Evolutionary conservation across 2,797 vertebrate genomes (phyloP).

Genomic region (Anas acuta): DNA sequence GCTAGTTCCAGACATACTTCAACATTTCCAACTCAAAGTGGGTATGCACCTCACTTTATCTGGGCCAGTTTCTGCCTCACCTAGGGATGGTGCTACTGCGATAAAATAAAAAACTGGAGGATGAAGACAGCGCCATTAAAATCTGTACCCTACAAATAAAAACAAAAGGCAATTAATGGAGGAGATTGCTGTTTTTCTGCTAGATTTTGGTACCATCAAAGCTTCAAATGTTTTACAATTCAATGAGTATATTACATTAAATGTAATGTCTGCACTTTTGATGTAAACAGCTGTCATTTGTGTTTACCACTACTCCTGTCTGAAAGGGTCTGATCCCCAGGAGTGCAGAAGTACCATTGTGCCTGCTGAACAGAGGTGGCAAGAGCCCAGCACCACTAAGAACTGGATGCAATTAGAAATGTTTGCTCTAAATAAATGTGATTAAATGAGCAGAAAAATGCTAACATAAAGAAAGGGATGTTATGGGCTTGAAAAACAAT

Average conservation of each 20-base stretch:
- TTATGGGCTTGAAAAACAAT: not conserved
- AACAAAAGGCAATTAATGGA: not conserved
- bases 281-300: constrained; percentile 8
- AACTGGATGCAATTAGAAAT: not conserved
- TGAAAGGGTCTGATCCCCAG: not conserved
- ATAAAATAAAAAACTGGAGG: not conserved
- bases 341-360: not conserved
- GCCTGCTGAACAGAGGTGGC: not conserved
- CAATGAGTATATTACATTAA: not conserved
- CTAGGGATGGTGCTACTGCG: not conserved
- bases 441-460: not conserved
- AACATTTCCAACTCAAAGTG: not conserved
- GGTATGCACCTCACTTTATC: not conserved
- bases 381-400: not conserved
- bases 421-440: not conserved
- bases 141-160: not conserved
- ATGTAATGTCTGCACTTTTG: not conserved
- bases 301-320: not conserved
- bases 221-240: not conserved
- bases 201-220: not conserved
- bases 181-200: not conserved
- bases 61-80: not conserved
- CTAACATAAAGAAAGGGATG: not conserved
- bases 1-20: not conserved
- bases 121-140: not conserved